Evolutionary conservation across 2,797 vertebrate genomes (phyloP).

Genomic region (Helicolenus hilgendorfi): DNA sequence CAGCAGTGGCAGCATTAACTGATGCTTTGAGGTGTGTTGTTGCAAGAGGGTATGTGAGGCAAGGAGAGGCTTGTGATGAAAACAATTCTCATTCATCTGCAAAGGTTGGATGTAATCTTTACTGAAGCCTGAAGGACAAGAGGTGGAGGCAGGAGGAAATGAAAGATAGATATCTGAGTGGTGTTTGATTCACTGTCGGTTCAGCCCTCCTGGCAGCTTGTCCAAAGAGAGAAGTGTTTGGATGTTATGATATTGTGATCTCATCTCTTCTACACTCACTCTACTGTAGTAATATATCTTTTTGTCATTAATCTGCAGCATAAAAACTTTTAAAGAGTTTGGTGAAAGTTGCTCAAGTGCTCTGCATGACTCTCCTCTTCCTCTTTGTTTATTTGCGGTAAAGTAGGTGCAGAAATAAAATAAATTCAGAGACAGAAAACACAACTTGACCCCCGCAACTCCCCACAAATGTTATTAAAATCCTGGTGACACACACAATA

Average conservation of each 20-base stretch:
- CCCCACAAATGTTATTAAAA: not conserved
- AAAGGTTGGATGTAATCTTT: slow-evolving; percentile 50
- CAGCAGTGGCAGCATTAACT: slow-evolving; percentile 14
- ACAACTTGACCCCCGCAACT: not conserved
- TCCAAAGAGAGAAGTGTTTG: slow-evolving; percentile 8
- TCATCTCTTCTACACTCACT: not conserved
- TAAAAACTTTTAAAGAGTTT: not conserved
- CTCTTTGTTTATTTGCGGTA: not conserved
- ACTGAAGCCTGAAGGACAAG: slow-evolving; percentile 46
- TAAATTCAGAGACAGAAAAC: not conserved
- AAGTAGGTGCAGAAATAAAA: not conserved
- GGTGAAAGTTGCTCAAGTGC: not conserved
- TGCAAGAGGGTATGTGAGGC: not conserved
- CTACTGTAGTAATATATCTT: slow-evolving; percentile 6
- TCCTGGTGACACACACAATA: not conserved
- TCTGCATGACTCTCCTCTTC: not conserved
- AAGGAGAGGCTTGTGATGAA: slow-evolving; percentile 19
- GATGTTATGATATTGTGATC: slow-evolving; percentile 18
- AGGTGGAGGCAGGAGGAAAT: slow-evolving; percentile 66
- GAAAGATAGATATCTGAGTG: slow-evolving; percentile 73
- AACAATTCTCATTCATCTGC: slow-evolving; percentile 44
- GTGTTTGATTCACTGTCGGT: slow-evolving; percentile 46
- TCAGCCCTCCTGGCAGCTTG: slow-evolving; percentile 6
- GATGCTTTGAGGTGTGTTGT: not conserved
- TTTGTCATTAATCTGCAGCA: slow-evolving; percentile 6